Evolutionary conservation across 2,888 invertebrate genomes (phyloP).

Genomic region (Petrophora chlorosata): DNA sequence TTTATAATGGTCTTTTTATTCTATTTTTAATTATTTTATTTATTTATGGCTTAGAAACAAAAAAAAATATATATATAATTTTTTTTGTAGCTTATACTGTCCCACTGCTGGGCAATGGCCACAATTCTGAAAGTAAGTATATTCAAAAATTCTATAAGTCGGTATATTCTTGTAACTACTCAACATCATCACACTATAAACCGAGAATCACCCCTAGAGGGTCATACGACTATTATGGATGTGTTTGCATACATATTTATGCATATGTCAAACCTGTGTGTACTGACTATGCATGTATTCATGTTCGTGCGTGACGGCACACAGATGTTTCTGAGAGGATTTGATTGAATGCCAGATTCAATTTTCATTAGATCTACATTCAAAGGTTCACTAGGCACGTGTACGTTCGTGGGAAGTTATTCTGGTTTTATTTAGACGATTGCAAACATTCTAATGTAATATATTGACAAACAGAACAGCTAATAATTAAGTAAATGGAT

Average conservation of each 20-base stretch:
- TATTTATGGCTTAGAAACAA: too few relatives aligned
- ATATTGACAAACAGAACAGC: too few relatives aligned
- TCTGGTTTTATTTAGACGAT: not conserved
- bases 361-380: conserved; percentile 28
- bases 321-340: conserved; percentile 23
- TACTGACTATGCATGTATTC: conserved; percentile 14
- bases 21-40: too few relatives aligned
- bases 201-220: conserved; percentile 3
- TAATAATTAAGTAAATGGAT: too few relatives aligned
- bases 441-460: too few relatives aligned
- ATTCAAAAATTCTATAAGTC: too few relatives aligned
- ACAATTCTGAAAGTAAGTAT: too few relatives aligned
- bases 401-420: not conserved
- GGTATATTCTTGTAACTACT: not conserved
- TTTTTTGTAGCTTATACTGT: too few relatives aligned
- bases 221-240: conserved; percentile 19
- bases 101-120: too few relatives aligned
- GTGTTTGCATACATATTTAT: conserved; percentile 16
- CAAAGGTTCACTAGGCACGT: conserved; percentile 3
- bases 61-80: too few relatives aligned
- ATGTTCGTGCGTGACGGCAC: conserved; percentile 12
- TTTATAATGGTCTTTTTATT: too few relatives aligned
- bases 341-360: conserved; percentile 28
- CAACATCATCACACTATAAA: conserved; percentile 4
- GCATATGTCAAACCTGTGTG: conserved; percentile 9